Evolutionary conservation across 2,113 vertebrate genomes (phyloP).

Genomic region (Holacanthus passer): DNA sequence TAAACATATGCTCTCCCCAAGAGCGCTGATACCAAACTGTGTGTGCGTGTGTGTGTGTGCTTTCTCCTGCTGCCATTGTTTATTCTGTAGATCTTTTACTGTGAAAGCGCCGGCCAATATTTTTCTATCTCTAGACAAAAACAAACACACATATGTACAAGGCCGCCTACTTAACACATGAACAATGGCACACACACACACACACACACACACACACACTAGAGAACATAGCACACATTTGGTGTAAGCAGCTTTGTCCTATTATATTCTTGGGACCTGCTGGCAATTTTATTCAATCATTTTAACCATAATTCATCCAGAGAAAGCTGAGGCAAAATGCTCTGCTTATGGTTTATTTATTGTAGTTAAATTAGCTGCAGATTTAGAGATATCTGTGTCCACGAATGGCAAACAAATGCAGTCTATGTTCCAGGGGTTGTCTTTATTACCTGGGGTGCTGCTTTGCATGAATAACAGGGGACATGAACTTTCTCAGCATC

Average conservation of each 20-base stretch:
- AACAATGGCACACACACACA: background rate
- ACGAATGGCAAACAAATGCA: background rate
- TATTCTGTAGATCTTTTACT: conserved; percentile 30
- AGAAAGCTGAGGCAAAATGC: background rate
- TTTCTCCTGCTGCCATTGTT: conserved; percentile 42
- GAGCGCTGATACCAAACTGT: conserved; percentile 9
- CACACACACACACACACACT: background rate
- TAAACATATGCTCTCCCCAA: conserved; percentile 21
- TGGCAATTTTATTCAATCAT: conserved; percentile 11
- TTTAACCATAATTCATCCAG: conserved; percentile 24
- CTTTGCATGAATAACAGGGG: background rate
- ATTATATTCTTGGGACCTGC: conserved; percentile 13
- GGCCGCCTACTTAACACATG: conserved; percentile 12
- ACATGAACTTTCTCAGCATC: background rate
- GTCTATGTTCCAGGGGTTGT: background rate
- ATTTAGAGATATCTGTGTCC: background rate
- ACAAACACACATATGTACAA: background rate
- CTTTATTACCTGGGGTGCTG: background rate
- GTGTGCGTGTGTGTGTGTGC: background rate
- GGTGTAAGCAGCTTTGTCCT: conserved; percentile 4
- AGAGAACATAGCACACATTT: background rate
- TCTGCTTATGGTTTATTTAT: background rate
- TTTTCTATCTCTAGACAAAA: conserved; percentile 29
- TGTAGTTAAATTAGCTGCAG: background rate
- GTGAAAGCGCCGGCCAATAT: conserved; percentile 4